These are phyloP conservation scores for Hystrix brachyura DNA, from an alignment of 2,113 vertebrate species.

Conservation along the genomic window DNA sequence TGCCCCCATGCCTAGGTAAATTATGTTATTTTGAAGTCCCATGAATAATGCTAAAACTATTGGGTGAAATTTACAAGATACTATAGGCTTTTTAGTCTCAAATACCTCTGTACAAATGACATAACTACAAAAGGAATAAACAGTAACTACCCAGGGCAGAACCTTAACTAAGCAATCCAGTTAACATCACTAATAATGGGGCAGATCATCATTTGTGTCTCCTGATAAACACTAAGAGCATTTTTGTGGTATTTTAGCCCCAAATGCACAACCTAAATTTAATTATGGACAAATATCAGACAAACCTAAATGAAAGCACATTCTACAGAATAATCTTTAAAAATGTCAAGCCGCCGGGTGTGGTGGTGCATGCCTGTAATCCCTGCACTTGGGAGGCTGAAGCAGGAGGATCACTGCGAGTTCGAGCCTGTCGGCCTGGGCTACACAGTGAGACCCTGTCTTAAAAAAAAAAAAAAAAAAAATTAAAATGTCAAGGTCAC, in stretches of 20 bases:
- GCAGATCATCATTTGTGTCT: background rate
- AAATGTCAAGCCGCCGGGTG: background rate
- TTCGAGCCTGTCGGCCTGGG: no score
- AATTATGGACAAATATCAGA: background rate
- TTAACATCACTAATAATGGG: background rate
- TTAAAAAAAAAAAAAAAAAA: no score
- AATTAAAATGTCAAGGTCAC: conserved; percentile 19
- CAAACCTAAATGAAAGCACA: background rate
- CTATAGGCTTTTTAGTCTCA: background rate
- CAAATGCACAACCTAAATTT: background rate
- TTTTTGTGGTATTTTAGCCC: conserved; percentile 1
- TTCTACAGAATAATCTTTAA: conserved; percentile 3
- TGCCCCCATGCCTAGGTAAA: background rate
- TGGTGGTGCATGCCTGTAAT: no score
- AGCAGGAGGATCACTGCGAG: no score
- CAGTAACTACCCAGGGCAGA: background rate
- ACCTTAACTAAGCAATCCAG: background rate
- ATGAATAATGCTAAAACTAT: background rate
- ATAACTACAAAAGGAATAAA: conserved; percentile 15
- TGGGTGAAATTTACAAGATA: background rate
- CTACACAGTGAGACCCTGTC: no score
- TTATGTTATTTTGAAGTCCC: background rate
- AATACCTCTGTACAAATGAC: background rate
- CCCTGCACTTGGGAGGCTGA: no score
- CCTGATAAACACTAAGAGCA: background rate